Percentiles rank a stretch among this genome's conserved stretches.
phyloP scores from a whole-genome alignment of 2,113 vertebrate genomes.

The Platysteira castanea region DNA sequence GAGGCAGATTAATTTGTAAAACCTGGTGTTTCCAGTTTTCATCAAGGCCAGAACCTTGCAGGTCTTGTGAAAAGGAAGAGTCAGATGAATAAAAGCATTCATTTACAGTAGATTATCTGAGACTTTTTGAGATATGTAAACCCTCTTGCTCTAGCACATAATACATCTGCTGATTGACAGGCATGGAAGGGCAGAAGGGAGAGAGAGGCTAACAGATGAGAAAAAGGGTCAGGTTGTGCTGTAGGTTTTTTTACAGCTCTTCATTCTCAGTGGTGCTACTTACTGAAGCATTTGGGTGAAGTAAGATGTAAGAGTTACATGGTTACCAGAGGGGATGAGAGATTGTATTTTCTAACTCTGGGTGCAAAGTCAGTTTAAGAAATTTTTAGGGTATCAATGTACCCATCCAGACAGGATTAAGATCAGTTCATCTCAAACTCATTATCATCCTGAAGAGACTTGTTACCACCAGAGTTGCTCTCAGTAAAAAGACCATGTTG shows the following conservation, averaged over 20 bases:
- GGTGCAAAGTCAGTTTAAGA: not conserved
- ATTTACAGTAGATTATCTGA: not conserved
- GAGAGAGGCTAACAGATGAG: not conserved
- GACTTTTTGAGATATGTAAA: not conserved
- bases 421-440: not conserved
- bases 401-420: not conserved
- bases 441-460: not conserved
- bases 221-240: not conserved
- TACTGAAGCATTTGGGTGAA: not conserved
- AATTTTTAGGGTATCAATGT: not conserved
- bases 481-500: not conserved
- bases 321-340: rapidly evolving
- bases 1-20: not conserved
- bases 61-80: not conserved
- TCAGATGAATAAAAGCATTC: not conserved
- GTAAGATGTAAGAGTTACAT: not conserved
- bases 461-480: not conserved
- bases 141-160: not conserved
- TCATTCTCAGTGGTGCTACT: not conserved
- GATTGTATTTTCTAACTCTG: not conserved
- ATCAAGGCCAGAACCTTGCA: not conserved
- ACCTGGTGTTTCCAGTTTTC: not conserved
- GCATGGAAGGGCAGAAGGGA: not conserved
- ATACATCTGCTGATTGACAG: not conserved
- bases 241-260: not conserved